Base-by-base conservation (phyloP, 2,888 invertebrate genomes). In the Amphipyra tragopoginis region DNA sequence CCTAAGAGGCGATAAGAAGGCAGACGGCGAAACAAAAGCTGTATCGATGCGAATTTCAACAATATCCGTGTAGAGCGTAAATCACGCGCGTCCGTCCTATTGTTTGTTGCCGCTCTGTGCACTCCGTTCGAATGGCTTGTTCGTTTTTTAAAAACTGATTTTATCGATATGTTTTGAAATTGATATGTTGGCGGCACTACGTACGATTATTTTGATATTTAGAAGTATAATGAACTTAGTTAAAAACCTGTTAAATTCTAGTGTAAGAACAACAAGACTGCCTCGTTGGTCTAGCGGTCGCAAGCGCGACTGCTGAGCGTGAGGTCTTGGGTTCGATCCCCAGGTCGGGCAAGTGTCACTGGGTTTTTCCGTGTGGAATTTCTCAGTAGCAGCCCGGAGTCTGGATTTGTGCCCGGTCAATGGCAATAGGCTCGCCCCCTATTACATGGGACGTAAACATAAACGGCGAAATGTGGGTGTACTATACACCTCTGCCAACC, bases 41-140 rank as follows among this genome's bases (percentile, higher is more conserved):
- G 67, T 80, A 80, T 77, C 74, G 80, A 74, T 62, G 74, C 65
- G 77, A 77, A 80, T 80, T 77, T 77, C 77, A 77, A 77, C 77
- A 73, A 77, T 70, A 77, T 74, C 70, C 65, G 75, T 77, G 65
- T 73, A 68, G 64, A 59, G 80, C 77, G 80, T 77, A 77, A 77
- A 79, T 77, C 77, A 77, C 75, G 61, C 56, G 70, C 58, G 74
- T 77, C 76, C 72, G 65, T 80, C 80, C 66, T 74, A 80, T 77
- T 77, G 80, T 77, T 77, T 80, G 80, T 77, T 77, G 73, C 78
- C 70, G 70, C 66, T 67, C 70, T 66, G 74, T 70, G 65, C 66
- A 62, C 59, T 65, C 34, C 70, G 69, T 61, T 48, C 61, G 67
- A 71, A 75, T 57, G 65, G 55, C 34, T 65, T 64, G 65, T 65